A percentile compares a stretch with the other conserved stretches of the same genome.
These are phyloP conservation scores for Cataglyphis cursor DNA, from an alignment of 2,888 invertebrate genomes.

Conservation along the genomic window DNA sequence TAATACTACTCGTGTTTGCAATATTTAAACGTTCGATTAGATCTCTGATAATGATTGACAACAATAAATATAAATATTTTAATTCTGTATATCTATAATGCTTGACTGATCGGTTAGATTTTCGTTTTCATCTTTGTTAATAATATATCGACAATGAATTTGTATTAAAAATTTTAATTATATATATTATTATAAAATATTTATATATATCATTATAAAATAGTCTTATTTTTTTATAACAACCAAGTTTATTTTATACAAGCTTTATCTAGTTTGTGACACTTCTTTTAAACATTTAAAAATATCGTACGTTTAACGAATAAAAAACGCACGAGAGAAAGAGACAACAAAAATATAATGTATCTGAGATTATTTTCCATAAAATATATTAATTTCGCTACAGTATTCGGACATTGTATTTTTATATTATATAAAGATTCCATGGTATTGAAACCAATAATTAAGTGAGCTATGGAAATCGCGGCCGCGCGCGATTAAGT, in stretches of 20 bases:
- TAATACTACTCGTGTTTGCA: background rate
- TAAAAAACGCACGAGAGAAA: background rate
- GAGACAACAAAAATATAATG: background rate
- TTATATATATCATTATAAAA: slow-evolving; percentile 7
- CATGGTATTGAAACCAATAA: slow-evolving; percentile 30
- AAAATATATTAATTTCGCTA: background rate
- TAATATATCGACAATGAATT: background rate
- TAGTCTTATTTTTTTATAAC: background rate
- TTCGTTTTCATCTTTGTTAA: background rate
- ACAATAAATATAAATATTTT: background rate
- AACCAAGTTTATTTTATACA: background rate
- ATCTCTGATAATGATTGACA: background rate
- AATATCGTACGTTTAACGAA: background rate
- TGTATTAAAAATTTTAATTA: background rate
- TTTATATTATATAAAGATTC: slow-evolving; percentile 5
- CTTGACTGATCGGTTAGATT: background rate
- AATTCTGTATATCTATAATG: background rate
- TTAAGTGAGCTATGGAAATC: slow-evolving; percentile 43
- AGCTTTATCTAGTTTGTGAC: background rate
- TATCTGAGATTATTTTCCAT: background rate
- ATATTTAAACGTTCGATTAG: background rate
- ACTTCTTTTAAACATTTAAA: background rate
- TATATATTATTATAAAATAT: background rate
- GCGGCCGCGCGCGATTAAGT: slow-evolving; percentile 30
- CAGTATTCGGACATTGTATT: background rate